These are phyloP conservation scores for Pyrochroa serraticornis DNA, from an alignment of 2,888 invertebrate genomes.

Conservation along the genomic window DNA sequence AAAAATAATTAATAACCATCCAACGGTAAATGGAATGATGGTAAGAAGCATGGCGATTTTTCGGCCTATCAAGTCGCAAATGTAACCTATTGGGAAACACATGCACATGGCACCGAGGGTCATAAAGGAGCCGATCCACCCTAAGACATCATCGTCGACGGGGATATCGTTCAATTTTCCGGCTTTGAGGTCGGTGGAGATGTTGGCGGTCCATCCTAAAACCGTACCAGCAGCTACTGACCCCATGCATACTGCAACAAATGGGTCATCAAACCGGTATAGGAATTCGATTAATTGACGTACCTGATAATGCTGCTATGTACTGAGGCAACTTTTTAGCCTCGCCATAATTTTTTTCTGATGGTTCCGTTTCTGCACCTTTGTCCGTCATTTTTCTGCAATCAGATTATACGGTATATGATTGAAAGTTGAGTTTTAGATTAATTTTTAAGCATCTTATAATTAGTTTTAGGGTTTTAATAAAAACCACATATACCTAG, in stretches of 20 bases:
- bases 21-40: slow-evolving; percentile 19
- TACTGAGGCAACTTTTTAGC: slow-evolving; percentile 67
- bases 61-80: slow-evolving; percentile 22
- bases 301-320: slow-evolving; percentile 65
- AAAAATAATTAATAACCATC: slow-evolving; percentile 26
- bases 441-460: no score
- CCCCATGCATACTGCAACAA: slow-evolving; percentile 70
- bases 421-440: no score
- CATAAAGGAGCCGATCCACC: slow-evolving; percentile 60
- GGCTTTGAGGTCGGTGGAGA: slow-evolving; percentile 49
- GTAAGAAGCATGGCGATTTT: slow-evolving; percentile 20
- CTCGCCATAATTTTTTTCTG: slow-evolving; percentile 2
- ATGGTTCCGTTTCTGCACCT: not conserved
- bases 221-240: slow-evolving; percentile 76
- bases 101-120: slow-evolving; percentile 21
- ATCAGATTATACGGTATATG: not conserved
- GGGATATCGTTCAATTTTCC: slow-evolving; percentile 60
- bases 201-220: slow-evolving; percentile 78
- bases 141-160: slow-evolving; percentile 61
- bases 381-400: slow-evolving; percentile 15
- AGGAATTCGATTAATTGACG: not conserved
- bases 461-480: no score
- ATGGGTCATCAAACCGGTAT: slow-evolving; percentile 4
- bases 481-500: no score
- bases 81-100: slow-evolving; percentile 24